A percentile compares a stretch with the other conserved stretches of the same genome.
Evolutionary conservation across 2,113 vertebrate genomes (phyloP).

Genomic region (human (Homo sapiens)): GRCh38 chr6:149008001-149008500

Average conservation of each 20-base stretch:
- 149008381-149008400: neutral
- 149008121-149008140: neutral
- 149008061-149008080: neutral
- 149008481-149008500: neutral
- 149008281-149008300: neutral
- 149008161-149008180: neutral
- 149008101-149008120: neutral
- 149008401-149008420: neutral
- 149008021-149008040: too few species aligned
- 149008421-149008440: neutral
- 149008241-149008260: slow-evolving; percentile 13
- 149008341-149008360: neutral
- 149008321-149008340: neutral
- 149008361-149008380: neutral
- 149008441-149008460: neutral
- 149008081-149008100: neutral
- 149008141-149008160: neutral
- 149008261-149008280: neutral
- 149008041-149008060: neutral
- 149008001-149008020: too few species aligned
- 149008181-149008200: neutral
- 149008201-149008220: slow-evolving; percentile 14
- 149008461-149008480: neutral
- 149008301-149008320: neutral
- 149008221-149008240: neutral